Percentiles rank a stretch among this genome's conserved stretches.
Conservation (phyloP, 2,888 invertebrate species). For the Rutpela maculata region DNA sequence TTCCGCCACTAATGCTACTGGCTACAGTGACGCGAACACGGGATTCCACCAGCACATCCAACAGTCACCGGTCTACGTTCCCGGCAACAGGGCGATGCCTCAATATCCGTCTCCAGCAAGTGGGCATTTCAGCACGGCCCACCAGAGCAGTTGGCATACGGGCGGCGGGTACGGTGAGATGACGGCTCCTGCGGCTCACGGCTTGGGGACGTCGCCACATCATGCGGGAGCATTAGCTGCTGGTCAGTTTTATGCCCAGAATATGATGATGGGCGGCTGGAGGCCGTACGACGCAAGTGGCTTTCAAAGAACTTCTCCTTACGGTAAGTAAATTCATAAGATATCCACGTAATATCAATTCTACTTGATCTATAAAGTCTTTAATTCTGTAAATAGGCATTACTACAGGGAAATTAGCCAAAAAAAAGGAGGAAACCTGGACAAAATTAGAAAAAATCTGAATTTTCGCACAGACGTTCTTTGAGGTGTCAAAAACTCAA, state of each 20-base stretch:
- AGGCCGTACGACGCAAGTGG: conserved; percentile 84
- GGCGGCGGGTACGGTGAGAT: conserved; percentile 71
- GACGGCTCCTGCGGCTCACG: conserved; percentile 72
- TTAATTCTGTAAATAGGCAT: too few relatives aligned
- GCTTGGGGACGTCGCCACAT: conserved; percentile 71
- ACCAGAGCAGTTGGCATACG: conserved; percentile 66
- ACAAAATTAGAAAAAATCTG: too few relatives aligned
- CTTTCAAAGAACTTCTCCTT: conserved; percentile 89
- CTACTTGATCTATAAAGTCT: too few relatives aligned
- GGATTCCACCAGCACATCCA: conserved; percentile 73
- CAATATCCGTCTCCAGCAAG: conserved; percentile 73
- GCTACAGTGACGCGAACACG: conserved; percentile 69
- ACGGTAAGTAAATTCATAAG: conserved; percentile 76
- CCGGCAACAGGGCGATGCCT: conserved; percentile 75
- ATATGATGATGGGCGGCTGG: conserved; percentile 86
- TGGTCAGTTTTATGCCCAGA: conserved; percentile 86
- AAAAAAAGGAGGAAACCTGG: too few relatives aligned
- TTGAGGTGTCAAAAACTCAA: too few relatives aligned
- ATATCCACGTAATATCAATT: too few relatives aligned
- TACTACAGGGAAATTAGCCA: too few relatives aligned
- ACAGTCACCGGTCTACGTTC: conserved; percentile 81
- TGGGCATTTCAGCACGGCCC: conserved; percentile 67
- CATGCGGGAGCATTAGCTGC: conserved; percentile 75
- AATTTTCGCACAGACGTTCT: too few relatives aligned
- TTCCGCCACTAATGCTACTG: conserved; percentile 67